Base-by-base conservation (phyloP, 2,797 vertebrate genomes). In the Sebastolobus alascanus region DNA sequence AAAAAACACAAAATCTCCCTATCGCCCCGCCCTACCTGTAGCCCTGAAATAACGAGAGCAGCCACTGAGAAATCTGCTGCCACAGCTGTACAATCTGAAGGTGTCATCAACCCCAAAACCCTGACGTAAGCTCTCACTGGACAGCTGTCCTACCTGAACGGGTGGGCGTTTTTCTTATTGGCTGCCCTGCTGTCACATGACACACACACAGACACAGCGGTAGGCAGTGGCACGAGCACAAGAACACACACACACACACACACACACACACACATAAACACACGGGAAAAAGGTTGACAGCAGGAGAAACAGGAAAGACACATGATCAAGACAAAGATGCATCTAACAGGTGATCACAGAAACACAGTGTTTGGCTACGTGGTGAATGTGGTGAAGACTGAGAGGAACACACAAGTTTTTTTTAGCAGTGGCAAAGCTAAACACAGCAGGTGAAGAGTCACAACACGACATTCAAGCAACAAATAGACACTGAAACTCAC, bases 121-220 rank as follows among this genome's bases (percentile, higher is more conserved):
- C 68, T 63, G 54, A 77, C 65, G 74, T 22, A 18, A 77, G 63
- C 79, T 9, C 50, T 79, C 37, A 66, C 55, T 20, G 52, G 68
- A 78, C 85, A 88, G 75, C 75, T 61, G 75, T 90, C 91, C 88
- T 94, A 95, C 93, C 95, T 95, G 90, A 93, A 82, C 89, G 94
- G 87, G 76, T 93, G 90, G 83, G 80, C 61, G 74, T 89, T 91
- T 93, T 89, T 94, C 92, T 92, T 91, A 94, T 88, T 84, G 85
- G 89, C 76, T 87, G 90, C 79, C 82, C 89, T 91, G 90, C 83
- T 64, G 87, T 90, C 87, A 92, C 84, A 88, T 88, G 87, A 93
- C 87, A 93, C 83, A 93, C 83, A 89, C 59, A 92, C 68, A 88
- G 56, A 84, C 59, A 77, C 70, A 88, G 81, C 3, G 61, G 80